Evolutionary conservation across 2,113 vertebrate genomes (phyloP), one percentile per base, ranked within the genome.

Genomic region (Tachysurus vachellii): DNA sequence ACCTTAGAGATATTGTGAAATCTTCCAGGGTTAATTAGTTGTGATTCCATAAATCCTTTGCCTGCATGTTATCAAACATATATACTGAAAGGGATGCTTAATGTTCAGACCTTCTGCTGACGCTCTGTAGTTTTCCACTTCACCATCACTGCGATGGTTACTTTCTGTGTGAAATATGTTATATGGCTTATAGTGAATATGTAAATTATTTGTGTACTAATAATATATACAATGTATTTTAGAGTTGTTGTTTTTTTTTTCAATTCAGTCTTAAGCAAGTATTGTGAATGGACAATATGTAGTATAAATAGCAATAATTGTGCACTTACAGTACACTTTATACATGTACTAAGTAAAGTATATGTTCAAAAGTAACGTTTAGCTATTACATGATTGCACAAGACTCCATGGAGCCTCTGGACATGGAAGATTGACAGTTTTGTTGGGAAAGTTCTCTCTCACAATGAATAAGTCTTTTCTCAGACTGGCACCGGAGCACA

Each of bases 401-500:
- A 57, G 77, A 70, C 80, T 68, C 12, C 64, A 82, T 42, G 57
- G 59, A 89, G 75, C 64, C 66, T 47, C 42, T 71, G 77, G 53
- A 86, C 85, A 70, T 66, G 77, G 76, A 81, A 57, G 84, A 88
- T 87, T 59, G 82, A 87, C 85, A 83, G 26, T 87, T 82, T 71
- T 75, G 66, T 83, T 87, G 66, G 62, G n/a, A 82, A 87, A 68
- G 84, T 79, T 88, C 86, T 85, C 84, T 62, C 36, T 57, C 56
- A 26, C 73, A 42, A 61, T 79, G 87, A 88, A 91, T 73, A 85
- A 88, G 82, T 73, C 82, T 68, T 91, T 91, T 89, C 71, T 89
- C 85, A 85, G 73, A 76, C 87, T 90, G 91, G 86, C 79, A 81
- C 88, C 88, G 82, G 88, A 90, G 90, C 87, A 84, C 90, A 92